Base-by-base conservation (phyloP, 2,888 invertebrate species). In the Fragum whitleyi region DNA sequence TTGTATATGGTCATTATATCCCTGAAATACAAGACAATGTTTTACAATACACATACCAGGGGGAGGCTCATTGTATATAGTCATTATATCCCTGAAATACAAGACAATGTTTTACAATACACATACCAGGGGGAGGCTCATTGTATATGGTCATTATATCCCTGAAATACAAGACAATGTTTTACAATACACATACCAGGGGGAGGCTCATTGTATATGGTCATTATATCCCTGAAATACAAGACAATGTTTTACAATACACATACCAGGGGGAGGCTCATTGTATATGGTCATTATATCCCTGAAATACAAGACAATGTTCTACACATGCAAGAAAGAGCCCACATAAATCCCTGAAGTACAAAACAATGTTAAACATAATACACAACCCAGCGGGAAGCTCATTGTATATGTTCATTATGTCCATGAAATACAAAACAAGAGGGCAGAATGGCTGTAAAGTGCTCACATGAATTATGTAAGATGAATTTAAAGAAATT, bases 311-410 rank as follows among this genome's bases (percentile, higher is more conserved):
- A n/a, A n/a, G n/a, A n/a, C n/a, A n/a, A n/a, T n/a, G n/a, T n/a
- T n/a, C n/a, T n/a, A 95, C 95, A 95, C 88, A 95, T 94, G 16
- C 95, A 95, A 9, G 95, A 95, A 9, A 95, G 95, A 19, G 95
- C 95, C 65, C 94, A 95, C 94, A 42, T 75, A 95, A 94, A 88
- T 95, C 95, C 81, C 95, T 95, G 91, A 57, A 93, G 93, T 75
- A n/a, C n/a, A n/a, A n/a, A 61, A 65, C 1, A 80, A 73, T 70
- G 9, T 55, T 53, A 59, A 59, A 53, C 19, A 61, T 51, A 39
- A 42, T n/a, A 70, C 42, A 51, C 19, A 51, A 29, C 16, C 42
- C 42, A 11, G 42, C 16, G 2, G 95, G 95, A 19, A 95, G 95
- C 65, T 95, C 95, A 82, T 94, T 94, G 86, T 95, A 95, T 21